phyloP scores from a whole-genome alignment of 1,140 invertebrate genomes.

The Tachypleus tridentatus region DNA sequence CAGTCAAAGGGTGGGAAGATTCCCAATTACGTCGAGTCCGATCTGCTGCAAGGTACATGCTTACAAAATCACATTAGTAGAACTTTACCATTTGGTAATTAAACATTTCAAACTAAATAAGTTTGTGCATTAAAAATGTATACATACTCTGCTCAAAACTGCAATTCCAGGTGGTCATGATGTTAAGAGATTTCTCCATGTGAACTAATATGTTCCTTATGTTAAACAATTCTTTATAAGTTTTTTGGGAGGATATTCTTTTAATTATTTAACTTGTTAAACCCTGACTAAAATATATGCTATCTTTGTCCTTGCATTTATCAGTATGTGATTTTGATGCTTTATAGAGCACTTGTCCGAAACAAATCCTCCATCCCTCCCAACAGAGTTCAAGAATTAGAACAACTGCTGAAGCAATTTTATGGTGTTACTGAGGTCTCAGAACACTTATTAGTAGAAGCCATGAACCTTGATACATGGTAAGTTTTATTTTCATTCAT shows the following conservation, averaged over 20 bases:
- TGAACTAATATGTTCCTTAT: too few relatives aligned
- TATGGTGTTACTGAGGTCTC: slow-evolving; percentile 29
- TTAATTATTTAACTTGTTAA: too few relatives aligned
- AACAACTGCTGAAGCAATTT: slow-evolving; percentile 28
- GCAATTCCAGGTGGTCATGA: too few relatives aligned
- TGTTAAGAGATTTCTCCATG: too few relatives aligned
- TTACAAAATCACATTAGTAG: background rate
- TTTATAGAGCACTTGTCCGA: slow-evolving; percentile 42
- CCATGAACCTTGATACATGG: slow-evolving; percentile 28
- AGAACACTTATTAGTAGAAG: slow-evolving; percentile 30
- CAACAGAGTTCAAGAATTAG: slow-evolving; percentile 36
- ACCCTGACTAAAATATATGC: too few relatives aligned
- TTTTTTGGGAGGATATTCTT: too few relatives aligned
- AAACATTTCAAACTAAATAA: background rate
- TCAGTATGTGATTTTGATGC: too few relatives aligned
- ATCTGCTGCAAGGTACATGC: slow-evolving; percentile 41
- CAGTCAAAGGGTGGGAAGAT: slow-evolving; percentile 29
- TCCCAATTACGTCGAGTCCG: slow-evolving; percentile 40
- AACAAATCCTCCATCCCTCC: slow-evolving; percentile 41
- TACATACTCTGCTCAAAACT: background rate
- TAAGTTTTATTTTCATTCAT: too few relatives aligned
- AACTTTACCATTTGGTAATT: background rate
- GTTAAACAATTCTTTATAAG: too few relatives aligned
- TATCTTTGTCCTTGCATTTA: too few relatives aligned
- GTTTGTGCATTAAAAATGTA: background rate